These are phyloP conservation scores for Dinoponera quadriceps DNA, from an alignment of 1,140 invertebrate species.

Conservation along the genomic window DNA sequence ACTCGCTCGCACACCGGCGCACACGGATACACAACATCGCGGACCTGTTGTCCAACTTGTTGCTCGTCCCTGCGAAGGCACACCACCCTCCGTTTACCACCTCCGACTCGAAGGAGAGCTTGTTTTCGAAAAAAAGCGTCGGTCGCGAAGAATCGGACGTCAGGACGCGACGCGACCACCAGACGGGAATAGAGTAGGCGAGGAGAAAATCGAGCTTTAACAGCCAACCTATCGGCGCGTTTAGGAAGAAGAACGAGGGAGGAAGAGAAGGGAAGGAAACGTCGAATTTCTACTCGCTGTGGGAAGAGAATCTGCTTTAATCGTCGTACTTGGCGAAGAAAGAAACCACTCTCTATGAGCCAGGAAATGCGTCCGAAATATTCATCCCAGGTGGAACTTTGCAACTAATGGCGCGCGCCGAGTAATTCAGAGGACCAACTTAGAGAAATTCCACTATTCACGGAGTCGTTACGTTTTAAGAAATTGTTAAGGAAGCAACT, in stretches of 20 bases:
- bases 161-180: too few relatives aligned
- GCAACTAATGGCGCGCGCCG: constrained; percentile 16
- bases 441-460: constrained; percentile 37
- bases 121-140: constrained; percentile 63
- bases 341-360: background rate
- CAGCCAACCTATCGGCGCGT: background rate
- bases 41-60: constrained; percentile 85
- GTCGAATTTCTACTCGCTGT: background rate
- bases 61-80: constrained; percentile 78
- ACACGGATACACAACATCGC: constrained; percentile 80
- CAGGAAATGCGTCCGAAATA: background rate
- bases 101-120: constrained; percentile 43
- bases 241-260: too few relatives aligned
- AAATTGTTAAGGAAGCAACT: constrained; percentile 14
- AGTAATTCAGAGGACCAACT: constrained; percentile 55
- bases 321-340: background rate
- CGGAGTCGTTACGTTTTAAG: constrained; percentile 11
- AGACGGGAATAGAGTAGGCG: constrained; percentile 15
- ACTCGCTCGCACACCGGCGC: constrained; percentile 61
- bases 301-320: background rate
- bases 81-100: constrained; percentile 64
- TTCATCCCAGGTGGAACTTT: constrained; percentile 2
- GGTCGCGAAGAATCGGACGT: background rate
- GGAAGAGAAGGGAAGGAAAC: too few relatives aligned
- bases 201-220: background rate